phyloP scores from a whole-genome alignment of 2,888 invertebrate species.

The Drosophila pseudotalamancana region DNA sequence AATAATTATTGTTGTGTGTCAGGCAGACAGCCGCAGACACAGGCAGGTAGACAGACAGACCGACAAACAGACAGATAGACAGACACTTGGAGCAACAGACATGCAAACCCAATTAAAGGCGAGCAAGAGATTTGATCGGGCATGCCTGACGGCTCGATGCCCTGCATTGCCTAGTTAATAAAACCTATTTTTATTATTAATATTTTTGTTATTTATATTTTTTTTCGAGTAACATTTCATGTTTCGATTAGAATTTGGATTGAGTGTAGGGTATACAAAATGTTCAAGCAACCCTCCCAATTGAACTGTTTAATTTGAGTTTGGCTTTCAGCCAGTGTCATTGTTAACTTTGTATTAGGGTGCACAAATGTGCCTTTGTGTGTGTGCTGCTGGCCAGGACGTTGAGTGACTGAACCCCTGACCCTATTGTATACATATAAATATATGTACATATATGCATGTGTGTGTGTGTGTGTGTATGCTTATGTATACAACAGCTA shows the following conservation, averaged over 20 bases:
- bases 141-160: background rate
- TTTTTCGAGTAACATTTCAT: no score
- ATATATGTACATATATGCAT: no score
- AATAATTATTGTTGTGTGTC: slow-evolving; percentile 68
- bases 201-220: background rate
- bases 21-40: background rate
- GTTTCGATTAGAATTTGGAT: no score
- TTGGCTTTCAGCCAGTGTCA: slow-evolving; percentile 14
- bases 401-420: slow-evolving; percentile 19
- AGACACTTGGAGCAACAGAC: slow-evolving; percentile 14
- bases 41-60: background rate
- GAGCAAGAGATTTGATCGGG: background rate
- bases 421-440: slow-evolving; percentile 15
- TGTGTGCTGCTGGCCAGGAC: slow-evolving; percentile 21
- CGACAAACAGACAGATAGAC: background rate
- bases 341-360: no score
- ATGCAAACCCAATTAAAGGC: slow-evolving; percentile 59
- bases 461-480: no score
- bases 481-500: slow-evolving; percentile 14
- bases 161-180: no score
- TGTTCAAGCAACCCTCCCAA: no score
- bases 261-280: no score
- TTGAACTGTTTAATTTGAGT: no score
- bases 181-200: background rate
- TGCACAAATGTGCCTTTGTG: background rate